Evolutionary conservation across 2,888 invertebrate species (phyloP), one percentile per base, ranked within the genome.

Genomic region (Stictocephala bisonia): DNA sequence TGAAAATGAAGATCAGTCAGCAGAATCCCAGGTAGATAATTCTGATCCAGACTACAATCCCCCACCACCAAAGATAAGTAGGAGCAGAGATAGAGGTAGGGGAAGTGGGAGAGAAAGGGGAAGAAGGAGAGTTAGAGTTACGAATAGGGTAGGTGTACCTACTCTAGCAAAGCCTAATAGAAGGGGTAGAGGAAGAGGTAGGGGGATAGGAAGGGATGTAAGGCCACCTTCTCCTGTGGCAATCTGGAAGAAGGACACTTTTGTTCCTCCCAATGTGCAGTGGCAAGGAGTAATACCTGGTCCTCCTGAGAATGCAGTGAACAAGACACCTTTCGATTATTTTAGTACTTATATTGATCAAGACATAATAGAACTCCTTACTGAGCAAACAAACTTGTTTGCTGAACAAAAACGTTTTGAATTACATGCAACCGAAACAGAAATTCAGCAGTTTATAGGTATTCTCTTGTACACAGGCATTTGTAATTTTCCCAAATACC

Each of bases 401-500:
- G 41, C 70, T 6, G n/a, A 50, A 50, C 64, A 74, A 70, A 35
- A 66, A 48, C 75, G 70, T 35, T 20, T n/a, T 31, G 27, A 51
- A 31, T 40, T 72, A 51, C 27, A 74, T 64, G 35, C 50, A 27
- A 58, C 29, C 35, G 24, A n/a, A 41, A 15, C 26, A 35, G 70
- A 75, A 60, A 56, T 71, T 3, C 20, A 71, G 22, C 15, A 58
- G 40, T 76, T 74, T 67, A 22, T 77, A 26, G 56, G 56, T 2
- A 64, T 71, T 24, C 35, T 74, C 64, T 27, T 75, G 69, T 67
- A 50, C 40, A 64, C 71, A 67, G 77, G 79, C 13, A 77, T 79
- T 64, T 73, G 77, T 11, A 60, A 74, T 44, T 76, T 80, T 74
- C 75, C 79, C 13, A 74, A 75, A 41, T 79, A 79, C 41, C 35